These are phyloP conservation scores for Oligia strigilis DNA, from an alignment of 2,888 invertebrate genomes.

Conservation along the genomic window DNA sequence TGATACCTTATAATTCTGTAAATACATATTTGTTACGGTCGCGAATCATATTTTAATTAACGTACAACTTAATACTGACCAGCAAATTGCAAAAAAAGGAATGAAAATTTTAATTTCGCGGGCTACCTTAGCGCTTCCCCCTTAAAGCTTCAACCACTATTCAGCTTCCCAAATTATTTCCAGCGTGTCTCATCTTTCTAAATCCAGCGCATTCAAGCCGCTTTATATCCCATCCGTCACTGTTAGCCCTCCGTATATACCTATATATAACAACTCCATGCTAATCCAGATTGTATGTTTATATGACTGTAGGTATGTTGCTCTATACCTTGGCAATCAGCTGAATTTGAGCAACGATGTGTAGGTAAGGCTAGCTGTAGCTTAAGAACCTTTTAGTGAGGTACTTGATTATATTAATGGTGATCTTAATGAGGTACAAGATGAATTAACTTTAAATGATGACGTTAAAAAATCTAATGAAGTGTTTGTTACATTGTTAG, in stretches of 20 bases:
- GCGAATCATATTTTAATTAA: too few species aligned
- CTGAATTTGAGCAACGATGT: slow-evolving; percentile 37
- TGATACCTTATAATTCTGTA: too few species aligned
- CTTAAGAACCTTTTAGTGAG: background rate
- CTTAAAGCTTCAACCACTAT: background rate
- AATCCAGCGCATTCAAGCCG: slow-evolving; percentile 13
- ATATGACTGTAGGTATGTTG: slow-evolving; percentile 12
- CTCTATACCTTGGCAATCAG: slow-evolving; percentile 47
- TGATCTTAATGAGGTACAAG: background rate
- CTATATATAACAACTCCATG: slow-evolving; percentile 12
- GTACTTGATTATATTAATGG: background rate
- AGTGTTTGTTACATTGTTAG: background rate
- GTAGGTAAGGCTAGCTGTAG: background rate
- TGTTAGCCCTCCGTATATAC: slow-evolving; percentile 24
- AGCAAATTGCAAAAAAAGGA: too few species aligned
- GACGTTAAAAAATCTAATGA: accelerated
- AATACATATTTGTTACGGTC: too few species aligned
- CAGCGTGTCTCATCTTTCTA: slow-evolving; percentile 7
- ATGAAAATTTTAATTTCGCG: too few species aligned
- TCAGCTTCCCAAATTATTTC: slow-evolving; percentile 14
- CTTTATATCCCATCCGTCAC: slow-evolving; percentile 28
- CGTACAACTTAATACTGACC: too few species aligned
- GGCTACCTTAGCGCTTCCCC: too few species aligned
- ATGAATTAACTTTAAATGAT: background rate
- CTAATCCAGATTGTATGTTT: slow-evolving; percentile 43